Evolutionary conservation across 2,888 invertebrate species (phyloP).

Genomic region (Drosophila merina): DNA sequence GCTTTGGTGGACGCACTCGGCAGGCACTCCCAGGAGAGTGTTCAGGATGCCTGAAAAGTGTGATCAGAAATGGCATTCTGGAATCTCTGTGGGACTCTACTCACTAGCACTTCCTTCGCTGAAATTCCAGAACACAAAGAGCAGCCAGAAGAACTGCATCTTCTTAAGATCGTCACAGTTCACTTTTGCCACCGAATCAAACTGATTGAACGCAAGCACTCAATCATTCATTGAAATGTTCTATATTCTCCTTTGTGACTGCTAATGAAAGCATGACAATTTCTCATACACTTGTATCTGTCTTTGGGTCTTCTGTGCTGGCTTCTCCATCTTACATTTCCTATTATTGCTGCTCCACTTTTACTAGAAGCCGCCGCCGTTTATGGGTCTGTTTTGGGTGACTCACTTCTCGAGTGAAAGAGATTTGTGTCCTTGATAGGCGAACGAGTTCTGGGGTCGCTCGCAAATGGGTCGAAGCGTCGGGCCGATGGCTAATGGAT

Average conservation of each 20-base stretch:
- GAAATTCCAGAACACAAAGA: conserved; percentile 32
- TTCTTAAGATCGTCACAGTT: conserved; percentile 12
- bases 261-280: conserved; percentile 78
- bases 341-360: conserved; percentile 74
- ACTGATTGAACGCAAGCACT: conserved; percentile 9
- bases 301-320: conserved; percentile 40
- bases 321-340: conserved; percentile 64
- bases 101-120: conserved; percentile 59
- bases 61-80: not conserved
- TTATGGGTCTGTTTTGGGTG: conserved; percentile 30
- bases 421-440: conserved; percentile 62
- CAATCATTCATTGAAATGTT: conserved; percentile 24
- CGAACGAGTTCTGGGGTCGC: conserved; percentile 41
- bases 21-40: conserved; percentile 82
- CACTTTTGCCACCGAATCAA: conserved; percentile 23
- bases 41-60: conserved; percentile 79
- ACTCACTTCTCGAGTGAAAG: conserved; percentile 40
- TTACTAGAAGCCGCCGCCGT: conserved; percentile 53
- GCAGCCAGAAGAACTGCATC: conserved; percentile 58
- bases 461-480: conserved; percentile 53
- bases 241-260: conserved; percentile 44
- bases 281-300: conserved; percentile 63
- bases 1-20: conserved; percentile 85
- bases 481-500: conserved; percentile 39
- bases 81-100: conserved; percentile 21